Evolutionary conservation across 1,140 invertebrate genomes (phyloP).

Genomic region (Pseudomyrmex dendroicus): DNA sequence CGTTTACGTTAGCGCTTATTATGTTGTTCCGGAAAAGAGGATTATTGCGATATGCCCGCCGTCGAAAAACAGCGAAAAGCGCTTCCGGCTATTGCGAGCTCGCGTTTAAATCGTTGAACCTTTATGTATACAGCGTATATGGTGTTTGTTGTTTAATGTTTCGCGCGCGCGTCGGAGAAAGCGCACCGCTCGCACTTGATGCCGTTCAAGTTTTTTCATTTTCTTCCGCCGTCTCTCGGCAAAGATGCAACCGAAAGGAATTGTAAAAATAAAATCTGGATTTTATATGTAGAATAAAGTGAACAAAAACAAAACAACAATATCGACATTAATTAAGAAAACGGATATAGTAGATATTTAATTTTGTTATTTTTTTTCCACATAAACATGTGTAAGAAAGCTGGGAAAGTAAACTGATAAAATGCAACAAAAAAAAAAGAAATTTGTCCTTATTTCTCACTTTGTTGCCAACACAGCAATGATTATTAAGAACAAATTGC

Average conservation of each 20-base stretch:
- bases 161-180: constrained; percentile 31
- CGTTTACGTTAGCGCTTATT: constrained; percentile 71
- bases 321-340: background rate
- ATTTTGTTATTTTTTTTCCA: background rate
- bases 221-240: background rate
- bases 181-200: background rate
- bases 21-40: constrained; percentile 62
- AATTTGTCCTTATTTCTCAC: no score
- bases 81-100: constrained; percentile 48
- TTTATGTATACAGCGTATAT: constrained; percentile 50
- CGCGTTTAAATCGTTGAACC: constrained; percentile 50
- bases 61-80: constrained; percentile 56
- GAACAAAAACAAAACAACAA: background rate
- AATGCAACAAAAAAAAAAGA: no score
- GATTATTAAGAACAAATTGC: background rate
- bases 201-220: background rate
- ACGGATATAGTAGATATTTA: background rate
- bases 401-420: no score
- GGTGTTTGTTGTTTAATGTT: constrained; percentile 58
- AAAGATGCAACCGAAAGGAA: background rate
- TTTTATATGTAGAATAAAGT: background rate
- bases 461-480: background rate
- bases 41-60: constrained; percentile 64
- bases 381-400: no score
- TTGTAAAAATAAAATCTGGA: background rate